Base-by-base conservation (phyloP, 2,888 invertebrate genomes). In the Embidobia sp. region DNA sequence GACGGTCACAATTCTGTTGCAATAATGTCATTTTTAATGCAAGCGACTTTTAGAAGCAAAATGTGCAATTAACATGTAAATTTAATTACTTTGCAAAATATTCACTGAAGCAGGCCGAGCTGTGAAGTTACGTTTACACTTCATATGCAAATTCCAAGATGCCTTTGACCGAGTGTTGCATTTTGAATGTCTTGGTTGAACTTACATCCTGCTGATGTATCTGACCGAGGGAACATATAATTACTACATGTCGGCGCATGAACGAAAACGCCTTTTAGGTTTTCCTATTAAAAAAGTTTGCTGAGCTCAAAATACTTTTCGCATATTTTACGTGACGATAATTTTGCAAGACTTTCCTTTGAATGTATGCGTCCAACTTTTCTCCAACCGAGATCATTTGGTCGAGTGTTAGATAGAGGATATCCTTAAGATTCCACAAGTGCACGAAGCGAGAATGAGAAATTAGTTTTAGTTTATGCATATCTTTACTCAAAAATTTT, bases 31-130 rank as follows among this genome's bases (percentile, higher is more conserved):
- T 26, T 35, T 44, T 35, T 59, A 59, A 59, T 46, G 29, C 16
- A 59, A n/a, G 11, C 19, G 3, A 15, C 5, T 1, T 46, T 15
- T n/a, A 10, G 35, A 59, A 46, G 33, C 15, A 61, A 48, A 15
- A 27, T 35, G 16, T 18, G 61, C 37, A 48, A 61, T 61, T 61
- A 61, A 61, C 48, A 61, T 61, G 61, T 48, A 61, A 48, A 61
- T 48, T 37, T 61, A 61, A 61, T 61, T 61, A 61, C 18, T 35
- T 15, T 13, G 27, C 35, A n/a, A 37, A 37, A 35, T 26, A n/a
- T 48, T 35, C n/a, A 15, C 27, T 26, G 10, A 13, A 10, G 5
- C 35, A 11, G 40, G 40, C 40, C 29, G 27, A 44, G 44, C 19
- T 59, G n/a, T n/a, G n/a, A n/a, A n/a, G n/a, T 44, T 59, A 33